Evolutionary conservation across 2,797 vertebrate genomes (phyloP).

Genomic region (Epinephelus malabaricus): DNA sequence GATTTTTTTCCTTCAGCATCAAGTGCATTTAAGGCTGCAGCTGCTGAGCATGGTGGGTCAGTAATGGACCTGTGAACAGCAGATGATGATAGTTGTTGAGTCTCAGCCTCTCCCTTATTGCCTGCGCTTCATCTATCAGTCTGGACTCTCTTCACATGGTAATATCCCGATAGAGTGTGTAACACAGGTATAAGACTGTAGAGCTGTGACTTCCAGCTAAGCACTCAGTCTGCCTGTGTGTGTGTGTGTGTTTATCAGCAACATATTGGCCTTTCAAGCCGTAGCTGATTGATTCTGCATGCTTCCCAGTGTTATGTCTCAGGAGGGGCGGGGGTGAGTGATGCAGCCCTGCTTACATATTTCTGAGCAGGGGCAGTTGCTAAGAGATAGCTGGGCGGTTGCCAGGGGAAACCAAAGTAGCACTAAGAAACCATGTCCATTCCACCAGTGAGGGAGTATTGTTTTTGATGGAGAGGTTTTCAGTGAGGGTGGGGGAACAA

Average conservation of each 20-base stretch:
- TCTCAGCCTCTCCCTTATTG: constrained; percentile 28
- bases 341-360: constrained; percentile 28
- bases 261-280: constrained; percentile 83
- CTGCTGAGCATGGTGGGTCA: constrained; percentile 38
- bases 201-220: constrained; percentile 13
- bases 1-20: constrained; percentile 22
- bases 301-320: constrained; percentile 67
- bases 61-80: constrained; percentile 50
- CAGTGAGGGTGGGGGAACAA: constrained; percentile 13
- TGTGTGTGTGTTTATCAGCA: constrained; percentile 72
- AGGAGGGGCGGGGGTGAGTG: background rate
- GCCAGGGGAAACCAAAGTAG: too few species aligned
- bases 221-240: constrained; percentile 12
- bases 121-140: constrained; percentile 55
- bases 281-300: constrained; percentile 85
- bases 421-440: constrained; percentile 43
- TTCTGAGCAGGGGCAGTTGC: constrained; percentile 57
- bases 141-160: constrained; percentile 56
- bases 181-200: constrained; percentile 40
- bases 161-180: constrained; percentile 53
- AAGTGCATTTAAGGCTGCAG: constrained; percentile 22
- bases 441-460: constrained; percentile 4
- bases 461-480: background rate
- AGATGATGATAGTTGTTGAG: constrained; percentile 46
- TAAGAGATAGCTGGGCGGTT: too few species aligned